Base-by-base conservation (phyloP, 2,888 invertebrate genomes). In the Pseudeuparius sepicola region DNA sequence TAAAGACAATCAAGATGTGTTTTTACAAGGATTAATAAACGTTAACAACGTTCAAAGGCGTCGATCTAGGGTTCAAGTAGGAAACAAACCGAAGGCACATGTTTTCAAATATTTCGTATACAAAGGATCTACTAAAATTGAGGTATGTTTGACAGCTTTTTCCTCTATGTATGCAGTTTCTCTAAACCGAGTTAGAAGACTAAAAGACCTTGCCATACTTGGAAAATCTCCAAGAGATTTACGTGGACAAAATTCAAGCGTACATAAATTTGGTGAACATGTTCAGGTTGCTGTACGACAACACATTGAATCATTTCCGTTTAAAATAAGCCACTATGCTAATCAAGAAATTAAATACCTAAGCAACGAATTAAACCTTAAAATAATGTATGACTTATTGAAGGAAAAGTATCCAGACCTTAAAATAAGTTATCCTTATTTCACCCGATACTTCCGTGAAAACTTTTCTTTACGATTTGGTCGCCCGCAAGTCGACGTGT, bases 141-240 rank as follows among this genome's bases (percentile, higher is more conserved):
- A 27, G 14, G 13, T 27, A 15, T 27, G 14, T 27, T 27, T 27
- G 5, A 27, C 14, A n/a, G 27, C 27, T 4, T 27, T 27, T 27
- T 13, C 13, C 27, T 27, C 13, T 15, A 13, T 27, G 7, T 27
- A 13, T 3, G n/a, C 5, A 15, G 4, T 3, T 13, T 9, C 26
- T 26, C 4, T 11, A 26, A n/a, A 12, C 12, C 25, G 27, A 27
- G 27, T 12, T 27, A 27, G 27, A 27, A 27, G 4, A 27, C 9
- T 25, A 27, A 27, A 27, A 27, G 4, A 4, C n/a, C n/a, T 11
- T 27, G 27, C 27, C 14, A 14, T 27, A 9, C 27, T 27, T 9
- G 27, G 27, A 27, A 27, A 27, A 27, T 27, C 27, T 9, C 27
- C 27, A 11, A 27, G 14, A 27, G 4, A 27, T 11, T 27, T 27